phyloP scores from a whole-genome alignment of 35 echinoderm and acorn worm genomes.

The Heliocidaris erythrogramma region DNA sequence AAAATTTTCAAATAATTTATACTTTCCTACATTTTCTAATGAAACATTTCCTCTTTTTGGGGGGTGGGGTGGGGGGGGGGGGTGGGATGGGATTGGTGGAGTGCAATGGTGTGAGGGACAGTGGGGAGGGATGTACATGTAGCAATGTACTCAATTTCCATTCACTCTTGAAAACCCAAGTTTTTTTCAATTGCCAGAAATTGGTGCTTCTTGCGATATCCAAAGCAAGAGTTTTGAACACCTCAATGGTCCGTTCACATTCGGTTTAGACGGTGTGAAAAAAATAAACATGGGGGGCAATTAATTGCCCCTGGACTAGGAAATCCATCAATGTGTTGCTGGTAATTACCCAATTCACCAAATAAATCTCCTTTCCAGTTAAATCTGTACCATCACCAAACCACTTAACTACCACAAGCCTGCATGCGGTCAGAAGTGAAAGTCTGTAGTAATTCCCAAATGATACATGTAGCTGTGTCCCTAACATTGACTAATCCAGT shows the following conservation, averaged over 20 bases:
- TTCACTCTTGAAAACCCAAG: neutral
- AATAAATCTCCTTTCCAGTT: neutral
- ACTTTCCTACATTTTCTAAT: too few species aligned
- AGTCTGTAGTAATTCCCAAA: neutral
- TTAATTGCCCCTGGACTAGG: neutral
- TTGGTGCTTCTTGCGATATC: neutral
- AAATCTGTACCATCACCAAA: neutral
- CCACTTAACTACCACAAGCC: neutral
- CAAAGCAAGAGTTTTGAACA: neutral
- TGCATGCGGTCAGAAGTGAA: neutral
- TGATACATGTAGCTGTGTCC: neutral
- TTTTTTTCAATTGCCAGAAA: neutral
- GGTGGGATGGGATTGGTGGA: too few species aligned
- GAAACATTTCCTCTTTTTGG: too few species aligned
- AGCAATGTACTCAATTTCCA: constrained; percentile 23
- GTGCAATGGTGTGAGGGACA: too few species aligned
- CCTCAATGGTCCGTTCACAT: neutral
- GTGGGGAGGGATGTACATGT: neutral
- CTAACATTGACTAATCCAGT: neutral
- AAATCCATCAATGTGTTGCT: neutral
- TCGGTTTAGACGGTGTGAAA: neutral
- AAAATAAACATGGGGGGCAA: neutral
- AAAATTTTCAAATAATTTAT: too few species aligned
- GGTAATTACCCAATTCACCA: neutral
- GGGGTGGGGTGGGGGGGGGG: too few species aligned